These are phyloP conservation scores for Athene cunicularia DNA, from an alignment of 2,113 vertebrate species.

Conservation along the genomic window DNA sequence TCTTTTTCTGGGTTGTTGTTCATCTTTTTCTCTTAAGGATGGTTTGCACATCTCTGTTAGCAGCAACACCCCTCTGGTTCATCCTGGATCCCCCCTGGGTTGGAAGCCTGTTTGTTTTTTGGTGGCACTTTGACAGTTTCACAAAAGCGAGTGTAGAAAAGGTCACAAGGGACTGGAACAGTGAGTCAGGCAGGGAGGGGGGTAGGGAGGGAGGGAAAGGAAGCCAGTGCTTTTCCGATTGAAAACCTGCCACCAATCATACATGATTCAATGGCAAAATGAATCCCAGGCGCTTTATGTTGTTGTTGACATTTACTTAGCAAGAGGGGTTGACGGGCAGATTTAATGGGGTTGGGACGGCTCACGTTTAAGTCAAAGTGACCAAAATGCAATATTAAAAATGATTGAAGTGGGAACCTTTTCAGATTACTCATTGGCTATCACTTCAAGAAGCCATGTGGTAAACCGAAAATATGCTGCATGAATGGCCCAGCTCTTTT, in stretches of 20 bases:
- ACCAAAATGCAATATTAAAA: neutral
- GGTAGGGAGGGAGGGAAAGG: neutral
- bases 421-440: slow-evolving; percentile 25
- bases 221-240: slow-evolving; percentile 14
- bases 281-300: slow-evolving; percentile 30
- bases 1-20: neutral
- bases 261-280: slow-evolving; percentile 33
- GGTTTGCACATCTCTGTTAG: neutral
- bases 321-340: neutral
- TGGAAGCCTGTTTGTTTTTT: neutral
- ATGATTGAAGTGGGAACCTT: slow-evolving; percentile 50
- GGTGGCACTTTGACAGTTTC: slow-evolving; percentile 22
- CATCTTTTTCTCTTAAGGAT: neutral
- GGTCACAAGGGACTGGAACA: slow-evolving; percentile 18
- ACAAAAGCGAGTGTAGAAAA: neutral
- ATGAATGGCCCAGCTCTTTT: slow-evolving; percentile 24
- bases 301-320: slow-evolving; percentile 26
- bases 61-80: neutral
- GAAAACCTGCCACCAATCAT: slow-evolving; percentile 23
- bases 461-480: slow-evolving; percentile 59
- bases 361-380: slow-evolving; percentile 36
- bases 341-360: neutral
- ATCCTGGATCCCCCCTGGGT: neutral
- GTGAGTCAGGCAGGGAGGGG: slow-evolving; percentile 26
- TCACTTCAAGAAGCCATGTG: slow-evolving; percentile 45